Percentiles rank a stretch among this genome's conserved stretches.
These are phyloP conservation scores for Platycnemis pennipes DNA, from an alignment of 2,888 invertebrate genomes.

Conservation along the genomic window DNA sequence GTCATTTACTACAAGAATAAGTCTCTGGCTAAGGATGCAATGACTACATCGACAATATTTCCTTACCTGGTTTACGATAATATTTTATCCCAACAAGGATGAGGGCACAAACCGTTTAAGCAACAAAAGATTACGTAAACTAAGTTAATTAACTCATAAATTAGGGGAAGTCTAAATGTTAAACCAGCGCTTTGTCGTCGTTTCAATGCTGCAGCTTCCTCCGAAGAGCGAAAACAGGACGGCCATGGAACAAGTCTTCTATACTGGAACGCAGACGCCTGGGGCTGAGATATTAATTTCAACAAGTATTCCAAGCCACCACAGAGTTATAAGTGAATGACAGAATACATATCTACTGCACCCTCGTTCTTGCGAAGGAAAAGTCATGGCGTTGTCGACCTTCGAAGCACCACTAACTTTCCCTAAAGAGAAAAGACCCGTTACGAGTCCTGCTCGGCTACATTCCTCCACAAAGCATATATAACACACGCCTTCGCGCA, in stretches of 20 bases:
- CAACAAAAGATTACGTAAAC: too few relatives aligned
- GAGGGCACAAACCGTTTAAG: too few relatives aligned
- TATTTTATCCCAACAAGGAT: too few relatives aligned
- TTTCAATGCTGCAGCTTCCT: too few relatives aligned
- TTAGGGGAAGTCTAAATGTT: too few relatives aligned
- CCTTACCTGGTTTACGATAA: too few relatives aligned
- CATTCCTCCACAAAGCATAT: background rate
- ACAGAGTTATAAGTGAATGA: background rate
- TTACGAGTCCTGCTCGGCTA: background rate
- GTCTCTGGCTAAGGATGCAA: too few relatives aligned
- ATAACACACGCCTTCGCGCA: background rate
- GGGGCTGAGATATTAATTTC: background rate
- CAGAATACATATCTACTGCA: background rate
- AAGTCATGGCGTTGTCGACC: background rate
- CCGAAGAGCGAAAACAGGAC: background rate
- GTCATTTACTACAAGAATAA: too few relatives aligned
- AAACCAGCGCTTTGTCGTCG: too few relatives aligned
- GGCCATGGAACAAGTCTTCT: background rate
- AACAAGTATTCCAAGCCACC: background rate
- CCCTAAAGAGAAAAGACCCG: constrained; percentile 8
- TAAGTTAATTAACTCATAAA: too few relatives aligned
- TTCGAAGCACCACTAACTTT: constrained; percentile 50
- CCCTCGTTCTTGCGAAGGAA: background rate
- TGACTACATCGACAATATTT: too few relatives aligned
- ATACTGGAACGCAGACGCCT: background rate